These are phyloP conservation scores for Mormyrus proboscirostris DNA, from an alignment of 2,797 vertebrate species.

Conservation along the genomic window DNA sequence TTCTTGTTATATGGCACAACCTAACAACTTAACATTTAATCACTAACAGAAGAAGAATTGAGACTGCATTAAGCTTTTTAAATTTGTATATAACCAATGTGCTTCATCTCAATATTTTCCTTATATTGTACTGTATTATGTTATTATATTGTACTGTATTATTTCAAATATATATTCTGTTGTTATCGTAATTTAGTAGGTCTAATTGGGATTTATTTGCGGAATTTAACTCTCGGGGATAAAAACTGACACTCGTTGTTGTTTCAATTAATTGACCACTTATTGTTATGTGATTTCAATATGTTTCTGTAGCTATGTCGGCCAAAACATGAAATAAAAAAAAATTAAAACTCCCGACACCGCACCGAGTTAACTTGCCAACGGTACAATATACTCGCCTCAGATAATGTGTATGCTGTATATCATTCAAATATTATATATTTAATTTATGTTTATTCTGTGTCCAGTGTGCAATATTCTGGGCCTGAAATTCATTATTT, in stretches of 20 bases:
- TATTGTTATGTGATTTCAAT: not conserved
- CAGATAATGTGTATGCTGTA: not conserved
- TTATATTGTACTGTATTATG: not conserved
- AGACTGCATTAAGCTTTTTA: not conserved
- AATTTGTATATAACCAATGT: not conserved
- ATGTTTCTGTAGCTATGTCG: not conserved
- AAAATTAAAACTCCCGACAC: not conserved
- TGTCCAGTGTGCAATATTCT: not conserved
- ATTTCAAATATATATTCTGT: not conserved
- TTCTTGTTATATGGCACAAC: constrained; percentile 37
- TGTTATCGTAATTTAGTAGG: not conserved
- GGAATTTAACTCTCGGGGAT: not conserved
- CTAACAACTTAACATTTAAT: constrained; percentile 36
- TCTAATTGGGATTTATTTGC: not conserved
- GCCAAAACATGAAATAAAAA: not conserved
- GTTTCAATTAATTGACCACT: not conserved
- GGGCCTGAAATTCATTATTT: not conserved
- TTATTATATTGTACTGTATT: not conserved
- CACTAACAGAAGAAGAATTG: not conserved
- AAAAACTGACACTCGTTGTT: not conserved
- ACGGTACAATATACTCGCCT: not conserved
- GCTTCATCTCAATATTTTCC: not conserved
- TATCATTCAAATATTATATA: not conserved
- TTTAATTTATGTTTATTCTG: not conserved
- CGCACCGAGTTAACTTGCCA: not conserved